phyloP scores from a whole-genome alignment of 2,113 vertebrate species.

The Clupea harengus region DNA sequence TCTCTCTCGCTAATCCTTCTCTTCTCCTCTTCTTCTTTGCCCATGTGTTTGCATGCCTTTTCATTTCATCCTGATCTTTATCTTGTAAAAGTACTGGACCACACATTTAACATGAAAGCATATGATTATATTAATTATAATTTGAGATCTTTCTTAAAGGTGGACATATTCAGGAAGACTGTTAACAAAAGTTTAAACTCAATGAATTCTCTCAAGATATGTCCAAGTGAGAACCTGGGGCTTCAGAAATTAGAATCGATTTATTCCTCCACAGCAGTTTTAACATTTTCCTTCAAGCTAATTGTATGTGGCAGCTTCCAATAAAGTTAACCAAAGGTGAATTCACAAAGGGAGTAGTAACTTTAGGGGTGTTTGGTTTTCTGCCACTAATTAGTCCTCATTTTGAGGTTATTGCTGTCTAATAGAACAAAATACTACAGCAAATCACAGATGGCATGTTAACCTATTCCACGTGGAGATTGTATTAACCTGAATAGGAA shows the following conservation, averaged over 20 bases:
- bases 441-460: background rate
- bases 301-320: constrained; percentile 57
- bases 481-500: background rate
- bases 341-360: constrained; percentile 45
- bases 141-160: background rate
- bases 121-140: background rate
- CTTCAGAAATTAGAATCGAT: constrained; percentile 68
- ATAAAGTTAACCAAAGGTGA: constrained; percentile 43
- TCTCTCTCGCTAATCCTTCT: constrained; percentile 38
- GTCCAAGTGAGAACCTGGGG: constrained; percentile 47
- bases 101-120: background rate
- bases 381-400: constrained; percentile 5
- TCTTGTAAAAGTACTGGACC: background rate
- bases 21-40: background rate
- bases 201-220: background rate
- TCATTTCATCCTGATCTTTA: background rate
- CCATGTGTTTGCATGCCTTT: background rate
- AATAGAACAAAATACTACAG: background rate
- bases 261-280: constrained; percentile 51
- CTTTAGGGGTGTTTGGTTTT: constrained; percentile 38
- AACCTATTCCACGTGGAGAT: background rate
- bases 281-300: constrained; percentile 63
- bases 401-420: background rate
- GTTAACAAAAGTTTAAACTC: background rate
- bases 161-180: background rate